These are phyloP conservation scores for Pangasius mekongensis DNA, from an alignment of 2,797 vertebrate genomes.

Conservation along the genomic window DNA sequence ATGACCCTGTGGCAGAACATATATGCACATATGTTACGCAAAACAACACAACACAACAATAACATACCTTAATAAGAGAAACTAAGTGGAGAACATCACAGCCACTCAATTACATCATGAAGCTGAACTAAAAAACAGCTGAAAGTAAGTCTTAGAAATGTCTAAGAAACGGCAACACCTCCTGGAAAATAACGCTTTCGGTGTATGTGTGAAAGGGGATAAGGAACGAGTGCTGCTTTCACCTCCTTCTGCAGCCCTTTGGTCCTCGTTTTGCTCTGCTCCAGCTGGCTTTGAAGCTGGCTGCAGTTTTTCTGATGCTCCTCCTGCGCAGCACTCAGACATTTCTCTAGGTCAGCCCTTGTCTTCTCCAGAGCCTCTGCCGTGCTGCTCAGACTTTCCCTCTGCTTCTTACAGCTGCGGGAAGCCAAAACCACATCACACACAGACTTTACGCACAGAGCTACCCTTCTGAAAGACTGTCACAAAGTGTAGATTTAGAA, in stretches of 20 bases:
- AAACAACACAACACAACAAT: background rate
- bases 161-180: background rate
- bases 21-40: background rate
- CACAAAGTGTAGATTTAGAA: background rate
- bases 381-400: conserved; percentile 82
- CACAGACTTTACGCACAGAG: background rate
- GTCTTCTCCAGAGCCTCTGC: conserved; percentile 84
- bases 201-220: background rate
- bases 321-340: conserved; percentile 84
- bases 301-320: conserved; percentile 85
- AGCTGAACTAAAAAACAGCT: background rate
- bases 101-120: background rate
- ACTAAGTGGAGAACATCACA: background rate
- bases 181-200: background rate
- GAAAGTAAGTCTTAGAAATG: background rate
- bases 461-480: background rate
- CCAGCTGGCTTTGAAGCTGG: conserved; percentile 86
- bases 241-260: conserved; percentile 91
- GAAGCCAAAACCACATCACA: background rate
- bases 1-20: background rate
- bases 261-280: conserved; percentile 84
- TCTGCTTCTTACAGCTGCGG: conserved; percentile 87
- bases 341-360: conserved; percentile 86
- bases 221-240: background rate
- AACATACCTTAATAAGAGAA: background rate